These are phyloP conservation scores for Pelecanus crispus DNA, from an alignment of 2,113 vertebrate genomes.

Conservation along the genomic window DNA sequence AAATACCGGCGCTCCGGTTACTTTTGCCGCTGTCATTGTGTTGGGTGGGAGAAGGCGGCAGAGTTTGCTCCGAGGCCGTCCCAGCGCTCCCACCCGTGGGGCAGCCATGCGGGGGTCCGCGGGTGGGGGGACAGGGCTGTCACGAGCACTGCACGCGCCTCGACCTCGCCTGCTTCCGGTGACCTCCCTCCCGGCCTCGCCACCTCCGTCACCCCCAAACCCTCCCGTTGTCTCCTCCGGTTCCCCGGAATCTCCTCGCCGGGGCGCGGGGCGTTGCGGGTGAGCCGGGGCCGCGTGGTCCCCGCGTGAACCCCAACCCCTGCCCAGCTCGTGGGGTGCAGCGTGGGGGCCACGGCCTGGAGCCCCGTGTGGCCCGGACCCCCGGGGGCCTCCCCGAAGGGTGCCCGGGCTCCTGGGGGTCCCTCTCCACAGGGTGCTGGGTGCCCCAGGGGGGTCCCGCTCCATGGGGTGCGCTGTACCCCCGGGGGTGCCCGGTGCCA, in stretches of 20 bases:
- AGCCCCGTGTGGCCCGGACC: not conserved
- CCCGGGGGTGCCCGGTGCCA: not conserved
- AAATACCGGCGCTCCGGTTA: accelerated
- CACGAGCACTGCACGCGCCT: accelerated
- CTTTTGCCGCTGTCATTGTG: accelerated
- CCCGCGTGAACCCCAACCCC: not conserved
- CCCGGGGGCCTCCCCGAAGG: not conserved
- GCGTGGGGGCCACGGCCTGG: not conserved
- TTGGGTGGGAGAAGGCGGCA: not conserved
- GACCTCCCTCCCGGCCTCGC: not conserved
- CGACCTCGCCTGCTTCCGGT: not conserved
- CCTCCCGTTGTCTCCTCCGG: not conserved
- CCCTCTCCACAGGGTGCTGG: not conserved
- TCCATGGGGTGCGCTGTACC: not conserved
- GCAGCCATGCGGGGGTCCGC: not conserved
- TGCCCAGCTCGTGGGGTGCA: not conserved
- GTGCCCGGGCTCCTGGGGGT: not conserved
- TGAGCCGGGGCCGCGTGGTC: not conserved
- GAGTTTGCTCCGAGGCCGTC: not conserved
- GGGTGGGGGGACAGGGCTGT: not conserved
- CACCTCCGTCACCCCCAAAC: not conserved
- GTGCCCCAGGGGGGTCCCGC: not conserved
- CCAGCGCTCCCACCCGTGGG: not conserved
- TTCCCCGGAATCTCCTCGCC: not conserved
- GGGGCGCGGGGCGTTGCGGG: not conserved